Conservation (phyloP, 2,797 vertebrate species). For the Pitangus sulphuratus region DNA sequence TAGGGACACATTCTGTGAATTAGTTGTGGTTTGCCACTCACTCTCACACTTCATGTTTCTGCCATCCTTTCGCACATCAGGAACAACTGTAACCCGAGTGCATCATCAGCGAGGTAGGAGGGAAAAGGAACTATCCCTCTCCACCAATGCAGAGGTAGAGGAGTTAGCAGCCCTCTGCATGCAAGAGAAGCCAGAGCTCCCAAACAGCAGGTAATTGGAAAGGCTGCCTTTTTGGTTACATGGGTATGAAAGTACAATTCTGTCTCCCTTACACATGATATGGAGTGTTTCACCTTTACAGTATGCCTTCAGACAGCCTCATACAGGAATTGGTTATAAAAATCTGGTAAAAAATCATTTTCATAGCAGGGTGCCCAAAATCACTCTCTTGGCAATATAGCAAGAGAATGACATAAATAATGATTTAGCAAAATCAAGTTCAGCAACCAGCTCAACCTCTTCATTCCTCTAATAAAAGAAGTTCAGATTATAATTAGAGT, state of each 20-base stretch:
- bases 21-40: background rate
- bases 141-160: accelerated
- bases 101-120: background rate
- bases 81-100: background rate
- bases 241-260: background rate
- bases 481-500: background rate
- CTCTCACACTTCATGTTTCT: background rate
- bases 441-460: background rate
- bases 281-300: background rate
- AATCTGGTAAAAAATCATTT: background rate
- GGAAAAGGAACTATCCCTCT: background rate
- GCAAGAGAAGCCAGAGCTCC: background rate
- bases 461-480: background rate
- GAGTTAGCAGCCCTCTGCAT: background rate
- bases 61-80: background rate
- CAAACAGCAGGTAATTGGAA: background rate
- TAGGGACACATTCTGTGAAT: background rate
- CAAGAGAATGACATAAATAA: background rate
- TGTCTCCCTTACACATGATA: background rate
- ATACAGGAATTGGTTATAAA: background rate
- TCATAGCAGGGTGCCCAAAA: background rate
- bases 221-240: background rate
- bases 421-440: background rate
- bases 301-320: background rate
- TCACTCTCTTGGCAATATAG: background rate